Evolutionary conservation across 2,888 invertebrate genomes (phyloP).

Genomic region (Parnassius orleans): DNA sequence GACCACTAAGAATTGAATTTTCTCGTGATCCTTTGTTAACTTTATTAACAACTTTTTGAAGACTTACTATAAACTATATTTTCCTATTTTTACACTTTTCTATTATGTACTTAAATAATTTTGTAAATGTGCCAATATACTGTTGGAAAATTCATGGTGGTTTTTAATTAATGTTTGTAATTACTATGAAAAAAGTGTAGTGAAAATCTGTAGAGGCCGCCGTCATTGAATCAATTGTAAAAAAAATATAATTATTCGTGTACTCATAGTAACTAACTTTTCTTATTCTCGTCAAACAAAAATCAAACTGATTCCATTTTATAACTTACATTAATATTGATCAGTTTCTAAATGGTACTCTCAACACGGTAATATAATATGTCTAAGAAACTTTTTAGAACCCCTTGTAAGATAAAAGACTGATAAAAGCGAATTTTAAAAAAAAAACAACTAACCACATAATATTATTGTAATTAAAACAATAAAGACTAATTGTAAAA

Average conservation of each 20-base stretch:
- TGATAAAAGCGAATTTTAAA: slow-evolving; percentile 75
- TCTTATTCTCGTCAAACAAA: neutral
- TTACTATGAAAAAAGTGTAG: slow-evolving; percentile 1
- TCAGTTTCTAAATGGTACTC: slow-evolving; percentile 1
- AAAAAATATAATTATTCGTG: neutral
- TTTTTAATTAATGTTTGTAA: slow-evolving; percentile 16
- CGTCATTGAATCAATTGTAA: slow-evolving; percentile 5
- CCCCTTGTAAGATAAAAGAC: slow-evolving; percentile 57
- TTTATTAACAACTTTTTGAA: slow-evolving; percentile 3
- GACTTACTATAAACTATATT: slow-evolving; percentile 12
- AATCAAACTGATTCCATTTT: neutral
- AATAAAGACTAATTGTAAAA: slow-evolving; percentile 41
- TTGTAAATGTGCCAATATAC: slow-evolving; percentile 12
- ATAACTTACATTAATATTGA: neutral
- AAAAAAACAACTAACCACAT: slow-evolving; percentile 42
- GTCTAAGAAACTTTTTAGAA: slow-evolving; percentile 34
- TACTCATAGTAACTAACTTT: neutral
- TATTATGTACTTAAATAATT: slow-evolving; percentile 24
- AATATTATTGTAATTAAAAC: slow-evolving; percentile 39
- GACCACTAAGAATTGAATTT: too few relatives aligned
- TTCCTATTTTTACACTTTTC: slow-evolving; percentile 20
- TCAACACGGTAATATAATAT: slow-evolving; percentile 23
- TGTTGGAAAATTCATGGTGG: neutral
- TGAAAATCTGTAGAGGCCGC: slow-evolving; percentile 19
- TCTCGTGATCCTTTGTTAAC: too few relatives aligned